Evolutionary conservation across 2,888 invertebrate genomes (phyloP), one percentile per base, ranked within the genome.

Genomic region (Apamea monoglypha): DNA sequence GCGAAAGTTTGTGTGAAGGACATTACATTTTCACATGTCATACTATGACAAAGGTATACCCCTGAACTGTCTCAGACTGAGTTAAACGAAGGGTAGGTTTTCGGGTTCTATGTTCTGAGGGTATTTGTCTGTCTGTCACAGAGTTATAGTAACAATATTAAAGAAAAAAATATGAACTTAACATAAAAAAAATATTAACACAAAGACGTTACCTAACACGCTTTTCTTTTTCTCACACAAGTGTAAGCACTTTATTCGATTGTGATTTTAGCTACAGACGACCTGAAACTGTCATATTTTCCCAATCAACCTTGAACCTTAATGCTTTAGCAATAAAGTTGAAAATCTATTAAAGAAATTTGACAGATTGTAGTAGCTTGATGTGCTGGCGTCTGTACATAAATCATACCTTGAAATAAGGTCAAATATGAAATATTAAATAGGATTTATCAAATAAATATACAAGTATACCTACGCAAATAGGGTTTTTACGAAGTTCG

Each of bases 381-480:
- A n/a, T n/a, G n/a, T n/a, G n/a, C n/a, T n/a, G n/a, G n/a, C n/a
- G n/a, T n/a, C n/a, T n/a, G 40, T 47, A 67, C 66, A 80, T 61
- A 66, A 75, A 73, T 73, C 63, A 74, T 36, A 67, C 56, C 29
- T 63, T 25, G 7, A 16, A 68, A 68, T 61, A 81, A 71, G 61
- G 61, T 63, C 40, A 63, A 63, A 73, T 50, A 72, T 83, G 25
- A 78, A 83, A 79, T 64, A 76, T 84, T 63, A 29, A 76, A 77
- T 61, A 77, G 44, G 44, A 74, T 84, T 84, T 84, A 84, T 84
- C n/a, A 64, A 47, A 73, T 76, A 76, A 80, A 70, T 83, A 64
- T 63, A 82, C 69, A 36, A 50, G 78, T 63, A 66, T 70, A 59
- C 56, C 56, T 59, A 63, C 56, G n/a, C 53, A 69, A 73, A 84